These are phyloP conservation scores for Cichlasoma orientale DNA, from an alignment of 2,797 vertebrate genomes.

Conservation along the genomic window DNA sequence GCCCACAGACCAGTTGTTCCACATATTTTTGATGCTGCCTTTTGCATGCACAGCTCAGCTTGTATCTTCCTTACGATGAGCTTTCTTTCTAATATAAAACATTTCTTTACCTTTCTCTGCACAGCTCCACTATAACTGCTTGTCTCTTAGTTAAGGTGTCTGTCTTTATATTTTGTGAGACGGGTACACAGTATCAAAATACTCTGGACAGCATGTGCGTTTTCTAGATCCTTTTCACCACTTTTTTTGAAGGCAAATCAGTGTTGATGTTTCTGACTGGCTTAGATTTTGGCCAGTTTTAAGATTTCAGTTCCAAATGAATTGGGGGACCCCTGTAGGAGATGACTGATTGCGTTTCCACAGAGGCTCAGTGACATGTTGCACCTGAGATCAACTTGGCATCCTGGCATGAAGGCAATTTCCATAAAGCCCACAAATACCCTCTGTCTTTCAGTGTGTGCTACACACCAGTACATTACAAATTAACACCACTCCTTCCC, in stretches of 20 bases:
- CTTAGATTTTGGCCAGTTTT: constrained; percentile 62
- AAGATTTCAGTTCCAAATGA: constrained; percentile 67
- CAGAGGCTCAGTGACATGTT: constrained; percentile 62
- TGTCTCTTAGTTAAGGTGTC: background rate
- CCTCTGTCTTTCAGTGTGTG: constrained; percentile 44
- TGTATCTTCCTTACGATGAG: background rate
- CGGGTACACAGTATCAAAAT: constrained; percentile 8
- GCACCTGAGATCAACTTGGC: constrained; percentile 66
- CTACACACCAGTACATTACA: constrained; percentile 27
- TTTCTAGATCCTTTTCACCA: background rate
- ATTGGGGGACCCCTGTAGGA: constrained; percentile 59
- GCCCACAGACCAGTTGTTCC: too few relatives aligned
- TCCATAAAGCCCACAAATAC: constrained; percentile 67
- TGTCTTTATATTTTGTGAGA: constrained; percentile 5
- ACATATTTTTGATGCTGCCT: too few relatives aligned
- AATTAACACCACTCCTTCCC: constrained; percentile 6
- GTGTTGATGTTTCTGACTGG: constrained; percentile 52
- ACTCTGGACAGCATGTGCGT: background rate
- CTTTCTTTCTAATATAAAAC: background rate
- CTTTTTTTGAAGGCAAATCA: constrained; percentile 42
- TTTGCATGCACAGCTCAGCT: too few relatives aligned
- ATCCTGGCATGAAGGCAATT: constrained; percentile 67
- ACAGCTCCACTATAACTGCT: constrained; percentile 14
- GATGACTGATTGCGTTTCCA: constrained; percentile 75
- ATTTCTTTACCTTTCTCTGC: background rate